These are phyloP conservation scores for Sphaeramia orbicularis DNA, from an alignment of 2,797 vertebrate genomes.

Conservation along the genomic window DNA sequence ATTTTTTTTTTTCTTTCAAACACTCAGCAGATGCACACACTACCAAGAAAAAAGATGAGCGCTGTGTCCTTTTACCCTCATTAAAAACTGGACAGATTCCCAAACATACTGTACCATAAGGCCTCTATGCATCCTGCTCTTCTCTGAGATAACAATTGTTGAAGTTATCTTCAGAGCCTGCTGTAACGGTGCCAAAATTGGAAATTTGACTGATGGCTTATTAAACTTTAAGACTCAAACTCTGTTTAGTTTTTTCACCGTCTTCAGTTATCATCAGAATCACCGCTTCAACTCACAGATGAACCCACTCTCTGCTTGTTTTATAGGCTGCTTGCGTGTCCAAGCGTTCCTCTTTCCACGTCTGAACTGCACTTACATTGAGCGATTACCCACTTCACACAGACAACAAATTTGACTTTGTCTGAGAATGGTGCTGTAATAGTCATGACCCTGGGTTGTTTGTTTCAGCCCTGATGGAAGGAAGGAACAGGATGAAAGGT, in stretches of 20 bases:
- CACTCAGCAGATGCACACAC: constrained; percentile 45
- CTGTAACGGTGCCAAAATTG: constrained; percentile 37
- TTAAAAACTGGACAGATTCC: constrained; percentile 54
- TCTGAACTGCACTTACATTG: constrained; percentile 48
- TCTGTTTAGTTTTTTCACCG: constrained; percentile 44
- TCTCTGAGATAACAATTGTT: constrained; percentile 32
- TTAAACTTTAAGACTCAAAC: constrained; percentile 57
- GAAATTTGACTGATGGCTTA: constrained; percentile 62
- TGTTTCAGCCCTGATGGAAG: constrained; percentile 6
- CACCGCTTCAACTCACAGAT: constrained; percentile 33
- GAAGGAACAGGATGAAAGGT: background rate
- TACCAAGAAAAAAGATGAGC: constrained; percentile 66
- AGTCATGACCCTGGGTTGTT: constrained; percentile 12
- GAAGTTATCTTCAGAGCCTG: constrained; percentile 47
- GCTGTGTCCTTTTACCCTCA: constrained; percentile 61
- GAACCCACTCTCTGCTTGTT: constrained; percentile 35
- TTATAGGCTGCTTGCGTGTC: constrained; percentile 35
- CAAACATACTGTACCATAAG: constrained; percentile 27
- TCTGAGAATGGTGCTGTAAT: constrained; percentile 25
- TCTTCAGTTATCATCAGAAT: constrained; percentile 32
- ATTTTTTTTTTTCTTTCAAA: constrained; percentile 19
- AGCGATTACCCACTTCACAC: constrained; percentile 51
- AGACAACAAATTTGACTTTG: constrained; percentile 48
- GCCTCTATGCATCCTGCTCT: constrained; percentile 29
- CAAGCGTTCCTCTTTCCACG: constrained; percentile 24